Evolutionary conservation across 1,140 invertebrate genomes (phyloP), one percentile per base, ranked within the genome.

Genomic region (Nasonia longicornis): DNA sequence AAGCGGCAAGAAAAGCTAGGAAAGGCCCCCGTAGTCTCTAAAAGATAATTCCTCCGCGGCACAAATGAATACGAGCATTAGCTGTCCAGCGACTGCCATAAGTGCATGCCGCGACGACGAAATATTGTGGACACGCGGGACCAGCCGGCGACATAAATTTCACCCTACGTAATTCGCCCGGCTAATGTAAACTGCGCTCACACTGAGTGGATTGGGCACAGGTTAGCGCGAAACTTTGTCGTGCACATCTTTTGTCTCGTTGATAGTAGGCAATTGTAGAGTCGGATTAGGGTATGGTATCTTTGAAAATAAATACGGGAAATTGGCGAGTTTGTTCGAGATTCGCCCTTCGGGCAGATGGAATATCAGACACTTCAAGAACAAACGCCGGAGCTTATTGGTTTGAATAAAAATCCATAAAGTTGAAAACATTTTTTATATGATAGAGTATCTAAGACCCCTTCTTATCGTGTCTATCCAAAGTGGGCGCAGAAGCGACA

Each of bases 1-100:
- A 2, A 80, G 84, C 80, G 80, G 86, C 83, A 77, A 82, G 80
- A 16, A 67, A 67, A 31, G 29, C 64, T 26, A 48, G 42, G 45
- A 6, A 11, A 29, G 64, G 16, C 6, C 64, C 64, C 7, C 8
- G 22, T n/a, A 22, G 35, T 42, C 22, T 64, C 7, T 78, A 72
- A 84, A 79, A 84, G 73, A 83, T 78, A 79, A 70, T 70, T 83
- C 84, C 80, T 85, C 84, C 82, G 79, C 82, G 84, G 83, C 79
- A 81, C 64, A 87, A 87, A 88, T 87, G 86, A 85, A 88, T 87
- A 86, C 84, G 85, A 85, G 87, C 86, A 88, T 89, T 88, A 88
- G 84, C 85, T 86, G 86, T 85, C 85, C 84, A 84, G 83, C 22
- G 83, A 83, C 84, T 83, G 82, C 83, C 86, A 87, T 88, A 88